Conservation (phyloP, 2,888 invertebrate genomes). For the Ephialtes manifestator region DNA sequence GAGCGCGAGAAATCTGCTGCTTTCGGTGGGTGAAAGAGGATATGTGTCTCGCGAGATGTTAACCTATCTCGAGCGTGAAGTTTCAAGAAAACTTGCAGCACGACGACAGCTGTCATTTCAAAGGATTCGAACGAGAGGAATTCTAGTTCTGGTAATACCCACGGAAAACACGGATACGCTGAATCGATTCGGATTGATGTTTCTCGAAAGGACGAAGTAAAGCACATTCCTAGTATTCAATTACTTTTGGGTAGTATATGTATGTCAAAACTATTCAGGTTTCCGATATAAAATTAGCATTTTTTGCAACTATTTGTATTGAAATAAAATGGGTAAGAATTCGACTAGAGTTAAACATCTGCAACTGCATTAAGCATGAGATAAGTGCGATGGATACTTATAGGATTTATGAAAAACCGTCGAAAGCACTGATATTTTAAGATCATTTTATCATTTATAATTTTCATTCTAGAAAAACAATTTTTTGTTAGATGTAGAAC, state of each 20-base stretch:
- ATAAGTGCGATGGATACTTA: no score
- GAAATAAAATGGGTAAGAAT: no score
- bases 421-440: no score
- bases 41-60: slow-evolving; percentile 27
- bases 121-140: neutral
- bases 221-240: neutral
- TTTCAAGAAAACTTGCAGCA: slow-evolving; percentile 8
- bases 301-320: no score
- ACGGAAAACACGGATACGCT: neutral
- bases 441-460: no score
- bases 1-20: slow-evolving; percentile 45
- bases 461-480: no score
- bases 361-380: no score
- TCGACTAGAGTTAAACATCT: no score
- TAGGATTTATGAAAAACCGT: no score
- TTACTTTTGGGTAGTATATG: neutral
- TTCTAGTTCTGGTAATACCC: neutral
- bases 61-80: slow-evolving; percentile 3
- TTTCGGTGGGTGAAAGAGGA: slow-evolving; percentile 8
- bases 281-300: no score
- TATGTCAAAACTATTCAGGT: no score
- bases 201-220: neutral
- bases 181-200: slow-evolving; percentile 3
- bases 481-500: no score
- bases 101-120: neutral